Percentiles rank a stretch among this genome's conserved stretches.
Evolutionary conservation across 2,797 vertebrate genomes (phyloP).

Genomic region (Poeciliopsis paucimaculata): DNA sequence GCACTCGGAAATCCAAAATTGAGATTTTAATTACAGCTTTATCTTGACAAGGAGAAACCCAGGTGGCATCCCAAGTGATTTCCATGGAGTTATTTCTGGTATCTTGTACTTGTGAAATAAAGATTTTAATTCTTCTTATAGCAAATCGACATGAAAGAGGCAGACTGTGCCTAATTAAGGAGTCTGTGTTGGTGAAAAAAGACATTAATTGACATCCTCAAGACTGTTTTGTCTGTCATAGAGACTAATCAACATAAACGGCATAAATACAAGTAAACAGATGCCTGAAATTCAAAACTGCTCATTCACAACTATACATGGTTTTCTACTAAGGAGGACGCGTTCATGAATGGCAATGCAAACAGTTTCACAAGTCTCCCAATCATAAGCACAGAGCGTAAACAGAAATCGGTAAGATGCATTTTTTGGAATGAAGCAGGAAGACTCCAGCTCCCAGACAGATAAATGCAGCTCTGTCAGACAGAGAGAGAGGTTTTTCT

Average conservation of each 20-base stretch:
- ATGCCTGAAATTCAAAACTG: conserved; percentile 58
- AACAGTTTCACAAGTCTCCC: conserved; percentile 30
- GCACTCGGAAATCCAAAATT: conserved; percentile 33
- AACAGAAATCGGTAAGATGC: conserved; percentile 39
- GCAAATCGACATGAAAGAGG: conserved; percentile 62
- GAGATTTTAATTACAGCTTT: conserved; percentile 49
- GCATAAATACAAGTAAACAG: conserved; percentile 64
- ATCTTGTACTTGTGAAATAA: conserved; percentile 41
- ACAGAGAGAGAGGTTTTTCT: conserved; percentile 21
- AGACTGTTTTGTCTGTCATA: conserved; percentile 72
- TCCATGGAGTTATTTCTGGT: conserved; percentile 32
- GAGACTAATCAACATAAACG: conserved; percentile 73
- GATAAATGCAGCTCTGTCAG: conserved; percentile 9
- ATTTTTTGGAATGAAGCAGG: conserved; percentile 34
- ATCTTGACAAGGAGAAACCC: conserved; percentile 41
- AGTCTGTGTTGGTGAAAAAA: conserved; percentile 46
- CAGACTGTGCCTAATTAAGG: conserved; percentile 71
- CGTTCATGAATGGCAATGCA: conserved; percentile 48
- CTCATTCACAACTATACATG: conserved; percentile 61
- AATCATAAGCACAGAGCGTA: conserved; percentile 40
- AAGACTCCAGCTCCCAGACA: conserved; percentile 1
- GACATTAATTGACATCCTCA: conserved; percentile 74
- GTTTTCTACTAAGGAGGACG: conserved; percentile 56
- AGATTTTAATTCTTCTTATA: conserved; percentile 56
- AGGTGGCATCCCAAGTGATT: conserved; percentile 61